Conservation (phyloP, 2,797 vertebrate genomes). For the Acrocephalus scirpaceus region DNA sequence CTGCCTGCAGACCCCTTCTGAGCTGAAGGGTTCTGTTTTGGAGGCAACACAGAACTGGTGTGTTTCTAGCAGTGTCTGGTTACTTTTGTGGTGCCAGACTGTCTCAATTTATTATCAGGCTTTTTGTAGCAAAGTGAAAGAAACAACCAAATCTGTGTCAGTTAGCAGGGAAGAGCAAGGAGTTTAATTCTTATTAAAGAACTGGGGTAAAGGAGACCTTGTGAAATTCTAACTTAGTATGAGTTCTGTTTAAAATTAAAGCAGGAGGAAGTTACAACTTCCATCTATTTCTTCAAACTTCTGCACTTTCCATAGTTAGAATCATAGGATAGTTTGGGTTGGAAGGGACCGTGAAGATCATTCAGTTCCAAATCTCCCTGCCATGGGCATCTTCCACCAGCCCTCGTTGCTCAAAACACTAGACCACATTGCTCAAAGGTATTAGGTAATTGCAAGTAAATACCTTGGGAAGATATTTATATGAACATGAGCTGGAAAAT, state of each 20-base stretch:
- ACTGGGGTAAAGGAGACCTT: neutral
- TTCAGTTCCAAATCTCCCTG: neutral
- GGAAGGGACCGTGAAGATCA: rapidly evolving
- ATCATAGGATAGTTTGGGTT: neutral
- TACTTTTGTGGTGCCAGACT: neutral
- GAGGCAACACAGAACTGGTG: neutral
- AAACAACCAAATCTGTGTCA: neutral
- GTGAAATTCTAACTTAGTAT: neutral
- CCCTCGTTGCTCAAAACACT: rapidly evolving
- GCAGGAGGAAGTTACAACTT: neutral
- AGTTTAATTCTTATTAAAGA: neutral
- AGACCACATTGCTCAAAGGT: neutral
- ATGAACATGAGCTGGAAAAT: neutral
- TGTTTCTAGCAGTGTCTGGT: neutral
- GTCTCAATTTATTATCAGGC: neutral
- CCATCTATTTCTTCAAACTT: neutral
- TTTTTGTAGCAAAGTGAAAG: neutral
- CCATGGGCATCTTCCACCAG: neutral
- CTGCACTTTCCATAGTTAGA: neutral
- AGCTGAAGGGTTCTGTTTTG: neutral
- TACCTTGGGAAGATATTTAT: neutral
- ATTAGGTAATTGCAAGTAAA: neutral
- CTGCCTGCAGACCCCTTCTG: neutral
- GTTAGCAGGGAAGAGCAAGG: neutral
- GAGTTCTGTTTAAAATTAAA: neutral